Evolutionary conservation across 2,888 invertebrate species (phyloP).

Genomic region (Mesochorus sp.): DNA sequence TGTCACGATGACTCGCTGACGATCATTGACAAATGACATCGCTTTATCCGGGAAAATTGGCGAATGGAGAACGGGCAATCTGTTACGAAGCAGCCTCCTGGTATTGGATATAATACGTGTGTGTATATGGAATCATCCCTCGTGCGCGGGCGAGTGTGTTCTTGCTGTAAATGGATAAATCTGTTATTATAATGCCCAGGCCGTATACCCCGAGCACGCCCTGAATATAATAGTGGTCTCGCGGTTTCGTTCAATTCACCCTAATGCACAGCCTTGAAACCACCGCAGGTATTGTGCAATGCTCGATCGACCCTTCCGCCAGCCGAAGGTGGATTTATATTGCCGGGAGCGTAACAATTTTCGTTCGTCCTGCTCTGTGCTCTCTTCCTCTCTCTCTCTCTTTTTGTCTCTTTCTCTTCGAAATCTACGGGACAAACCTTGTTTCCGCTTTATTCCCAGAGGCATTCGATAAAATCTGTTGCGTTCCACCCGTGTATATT

Average conservation of each 20-base stretch:
- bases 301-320: slow-evolving; percentile 48
- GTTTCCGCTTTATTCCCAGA: slow-evolving; percentile 17
- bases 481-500: slow-evolving; percentile 30
- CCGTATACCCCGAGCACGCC: slow-evolving; percentile 1
- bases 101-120: too few relatives aligned
- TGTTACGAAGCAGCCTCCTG: too few relatives aligned
- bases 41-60: too few relatives aligned
- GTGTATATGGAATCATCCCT: too few relatives aligned
- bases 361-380: slow-evolving; percentile 39
- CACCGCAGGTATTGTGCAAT: slow-evolving; percentile 49
- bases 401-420: slow-evolving; percentile 35
- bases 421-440: slow-evolving; percentile 27
- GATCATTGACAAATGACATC: too few relatives aligned
- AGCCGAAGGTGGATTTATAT: slow-evolving; percentile 41
- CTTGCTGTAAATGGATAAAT: slow-evolving; percentile 32
- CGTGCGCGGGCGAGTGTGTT: not conserved
- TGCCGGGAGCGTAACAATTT: slow-evolving; percentile 44
- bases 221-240: slow-evolving; percentile 33
- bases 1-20: too few relatives aligned
- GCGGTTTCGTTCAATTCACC: slow-evolving; percentile 46
- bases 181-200: slow-evolving; percentile 59
- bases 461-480: slow-evolving; percentile 25
- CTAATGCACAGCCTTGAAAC: slow-evolving; percentile 49
- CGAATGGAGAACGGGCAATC: too few relatives aligned
- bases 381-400: slow-evolving; percentile 10